A percentile compares a stretch with the other conserved stretches of the same genome.
These are phyloP conservation scores for Discoglossus pictus DNA, from an alignment of 2,797 vertebrate species.

Conservation along the genomic window DNA sequence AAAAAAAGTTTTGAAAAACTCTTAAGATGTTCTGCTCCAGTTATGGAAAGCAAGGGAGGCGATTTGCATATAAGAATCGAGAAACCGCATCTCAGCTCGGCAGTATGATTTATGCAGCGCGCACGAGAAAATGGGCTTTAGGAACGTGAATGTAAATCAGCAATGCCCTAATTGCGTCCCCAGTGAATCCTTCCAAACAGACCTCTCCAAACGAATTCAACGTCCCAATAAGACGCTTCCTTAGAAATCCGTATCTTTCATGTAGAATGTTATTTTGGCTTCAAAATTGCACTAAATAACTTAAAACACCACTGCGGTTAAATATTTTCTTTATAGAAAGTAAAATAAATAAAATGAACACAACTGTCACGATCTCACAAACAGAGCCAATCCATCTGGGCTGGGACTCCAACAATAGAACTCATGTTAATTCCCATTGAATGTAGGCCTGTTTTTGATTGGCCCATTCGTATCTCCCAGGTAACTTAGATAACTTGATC, in stretches of 20 bases:
- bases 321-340: too few species aligned
- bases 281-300: too few species aligned
- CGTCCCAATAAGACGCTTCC: slow-evolving; percentile 3
- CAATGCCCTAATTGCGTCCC: slow-evolving; percentile 17
- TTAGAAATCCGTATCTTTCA: background rate
- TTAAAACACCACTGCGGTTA: too few species aligned
- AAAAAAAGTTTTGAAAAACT: slow-evolving; percentile 3
- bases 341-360: too few species aligned
- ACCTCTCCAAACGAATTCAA: slow-evolving; percentile 6
- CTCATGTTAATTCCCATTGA: too few species aligned
- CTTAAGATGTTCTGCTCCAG: slow-evolving; percentile 16
- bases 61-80: slow-evolving; percentile 29
- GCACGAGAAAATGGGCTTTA: too few species aligned
- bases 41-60: slow-evolving; percentile 5
- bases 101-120: slow-evolving; percentile 3
- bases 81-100: slow-evolving; percentile 13
- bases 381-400: too few species aligned
- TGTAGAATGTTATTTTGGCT: background rate
- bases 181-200: slow-evolving; percentile 16
- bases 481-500: too few species aligned
- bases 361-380: too few species aligned
- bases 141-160: slow-evolving; percentile 9
- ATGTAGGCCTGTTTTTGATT: too few species aligned
- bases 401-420: too few species aligned
- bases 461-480: too few species aligned